These are phyloP conservation scores for Drusus annulatus DNA, from an alignment of 1,140 invertebrate genomes.

Conservation along the genomic window DNA sequence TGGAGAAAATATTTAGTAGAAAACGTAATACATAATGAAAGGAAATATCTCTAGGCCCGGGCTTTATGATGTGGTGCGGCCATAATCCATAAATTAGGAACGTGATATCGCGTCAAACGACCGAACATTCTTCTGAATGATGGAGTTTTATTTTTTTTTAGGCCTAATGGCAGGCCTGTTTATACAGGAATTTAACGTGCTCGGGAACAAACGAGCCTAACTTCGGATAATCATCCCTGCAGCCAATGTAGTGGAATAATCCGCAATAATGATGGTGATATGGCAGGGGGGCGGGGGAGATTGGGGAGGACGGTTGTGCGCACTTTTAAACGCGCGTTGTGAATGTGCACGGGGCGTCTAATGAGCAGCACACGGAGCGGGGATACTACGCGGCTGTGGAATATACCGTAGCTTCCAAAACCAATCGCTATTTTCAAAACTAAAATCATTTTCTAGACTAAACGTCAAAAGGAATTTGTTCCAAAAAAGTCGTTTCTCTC, in stretches of 20 bases:
- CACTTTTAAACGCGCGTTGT: constrained; percentile 29
- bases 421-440: too few species aligned
- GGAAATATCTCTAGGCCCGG: neutral
- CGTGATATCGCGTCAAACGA: constrained; percentile 29
- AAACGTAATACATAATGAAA: constrained; percentile 8
- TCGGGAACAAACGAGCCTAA: constrained; percentile 9
- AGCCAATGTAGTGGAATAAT: constrained; percentile 38
- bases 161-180: neutral
- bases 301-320: neutral
- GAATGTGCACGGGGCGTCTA: constrained; percentile 29
- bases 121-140: constrained; percentile 28
- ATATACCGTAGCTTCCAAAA: neutral
- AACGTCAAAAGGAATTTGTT: too few species aligned
- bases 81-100: constrained; percentile 30
- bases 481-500: too few species aligned
- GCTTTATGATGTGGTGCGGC: neutral
- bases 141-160: too few species aligned
- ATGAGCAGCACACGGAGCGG: constrained; percentile 17
- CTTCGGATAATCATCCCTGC: constrained; percentile 22
- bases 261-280: constrained; percentile 40
- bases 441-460: too few species aligned
- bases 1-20: constrained; percentile 4
- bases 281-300: neutral
- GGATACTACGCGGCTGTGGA: neutral
- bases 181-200: constrained; percentile 17